Base-by-base conservation (phyloP, 2,113 vertebrate species). In the Maccullochella peelii region DNA sequence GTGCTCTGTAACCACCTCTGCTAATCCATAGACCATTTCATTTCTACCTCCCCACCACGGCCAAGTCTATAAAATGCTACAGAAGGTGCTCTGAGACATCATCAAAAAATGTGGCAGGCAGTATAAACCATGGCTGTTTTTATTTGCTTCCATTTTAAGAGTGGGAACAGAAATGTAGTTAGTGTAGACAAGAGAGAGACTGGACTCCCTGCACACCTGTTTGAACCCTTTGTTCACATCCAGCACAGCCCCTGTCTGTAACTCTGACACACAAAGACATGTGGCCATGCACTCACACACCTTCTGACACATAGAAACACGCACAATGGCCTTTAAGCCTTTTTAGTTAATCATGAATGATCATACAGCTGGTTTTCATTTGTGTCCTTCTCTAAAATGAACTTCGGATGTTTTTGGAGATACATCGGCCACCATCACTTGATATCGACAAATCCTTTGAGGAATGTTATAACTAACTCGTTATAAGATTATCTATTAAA, bases 81-180 rank as follows among this genome's bases (percentile, higher is more conserved):
- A 65, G 52, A 69, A 36, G 27, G 49, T 57, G 50, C 81, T 82
- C 58, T 63, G 54, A 88, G 69, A 88, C 86, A 86, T 80, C 82
- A 77, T 77, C 76, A 30, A n/a, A 74, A 79, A 62, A 61, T 8
- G 27, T 47, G 75, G 74, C 36, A 65, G 76, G 47, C 76, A 16
- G 65, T 33, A 86, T 90, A 87, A 85, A 58, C 88, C 86, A 74
- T 2, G 18, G 69, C 69, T 16, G 74, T 79, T 72, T 77, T 84
- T 21, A 80, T 84, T 72, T 75, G 78, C 74, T 61, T 67, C 59
- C 33, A 40, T 86, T 69, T 79, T 10, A 12, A 9, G 9, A 55
- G 30, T 23, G 33, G 27, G 52, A 77, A 68, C 69, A 12, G 69
- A 15, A 61, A 75, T 72, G 69, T 7, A 54, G 63, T 68, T 68